These are phyloP conservation scores for Pseudois nayaur DNA, from an alignment of 2,113 vertebrate species.

Conservation along the genomic window DNA sequence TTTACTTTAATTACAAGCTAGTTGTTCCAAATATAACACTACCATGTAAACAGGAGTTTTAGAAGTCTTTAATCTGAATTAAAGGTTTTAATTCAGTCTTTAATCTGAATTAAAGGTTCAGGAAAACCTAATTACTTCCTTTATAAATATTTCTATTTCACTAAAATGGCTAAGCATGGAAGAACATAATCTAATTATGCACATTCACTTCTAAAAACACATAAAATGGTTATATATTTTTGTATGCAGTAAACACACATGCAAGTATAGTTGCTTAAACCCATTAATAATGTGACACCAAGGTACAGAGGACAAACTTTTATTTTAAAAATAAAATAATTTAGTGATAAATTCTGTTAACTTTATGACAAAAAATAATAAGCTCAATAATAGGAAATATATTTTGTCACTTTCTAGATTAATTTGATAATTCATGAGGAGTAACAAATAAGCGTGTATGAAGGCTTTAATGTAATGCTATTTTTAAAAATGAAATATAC, in stretches of 20 bases:
- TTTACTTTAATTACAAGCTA: neutral
- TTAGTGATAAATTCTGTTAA: neutral
- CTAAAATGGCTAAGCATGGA: neutral
- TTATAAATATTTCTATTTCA: neutral
- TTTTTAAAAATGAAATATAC: neutral
- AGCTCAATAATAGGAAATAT: neutral
- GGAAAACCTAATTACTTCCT: neutral
- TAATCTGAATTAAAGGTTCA: neutral
- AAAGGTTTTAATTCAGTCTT: neutral
- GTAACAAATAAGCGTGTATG: neutral
- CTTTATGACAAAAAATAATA: neutral
- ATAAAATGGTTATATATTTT: neutral
- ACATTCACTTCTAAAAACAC: neutral
- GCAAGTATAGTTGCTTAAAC: neutral
- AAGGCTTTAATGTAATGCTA: neutral
- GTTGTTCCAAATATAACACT: neutral
- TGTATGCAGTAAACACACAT: neutral
- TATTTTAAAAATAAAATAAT: neutral
- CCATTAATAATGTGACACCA: neutral
- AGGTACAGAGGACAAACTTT: neutral
- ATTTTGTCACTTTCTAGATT: neutral
- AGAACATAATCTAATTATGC: neutral
- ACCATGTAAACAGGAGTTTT: neutral
- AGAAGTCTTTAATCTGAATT: neutral
- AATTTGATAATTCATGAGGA: neutral